phyloP scores from a whole-genome alignment of 2,113 vertebrate species.

The Phaetusa simplex region DNA sequence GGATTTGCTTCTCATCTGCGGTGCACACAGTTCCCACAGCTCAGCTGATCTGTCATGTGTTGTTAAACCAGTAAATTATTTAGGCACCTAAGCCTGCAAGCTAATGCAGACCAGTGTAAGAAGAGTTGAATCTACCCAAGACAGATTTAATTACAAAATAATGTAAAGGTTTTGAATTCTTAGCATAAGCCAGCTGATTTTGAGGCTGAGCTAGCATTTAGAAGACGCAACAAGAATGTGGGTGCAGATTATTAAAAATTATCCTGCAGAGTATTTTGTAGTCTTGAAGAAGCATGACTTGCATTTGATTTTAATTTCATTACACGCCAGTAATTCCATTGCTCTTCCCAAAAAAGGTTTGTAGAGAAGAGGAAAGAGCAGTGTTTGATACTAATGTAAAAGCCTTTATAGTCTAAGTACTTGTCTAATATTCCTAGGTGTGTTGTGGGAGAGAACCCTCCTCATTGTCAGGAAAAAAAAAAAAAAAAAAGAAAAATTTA shows the following conservation, averaged over 20 bases:
- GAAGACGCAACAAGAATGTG: not conserved
- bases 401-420: not conserved
- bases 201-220: not conserved
- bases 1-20: not conserved
- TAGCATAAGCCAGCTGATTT: not conserved
- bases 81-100: not conserved
- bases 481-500: not conserved
- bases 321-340: not conserved
- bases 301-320: not conserved
- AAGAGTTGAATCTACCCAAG: not conserved
- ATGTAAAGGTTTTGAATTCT: not conserved
- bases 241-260: not conserved
- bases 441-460: not conserved
- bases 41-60: not conserved
- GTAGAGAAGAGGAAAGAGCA: not conserved
- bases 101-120: not conserved
- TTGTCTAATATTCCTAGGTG: not conserved
- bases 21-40: not conserved
- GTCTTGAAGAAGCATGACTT: not conserved
- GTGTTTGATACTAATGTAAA: not conserved
- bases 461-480: not conserved
- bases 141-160: not conserved
- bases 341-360: not conserved
- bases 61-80: slow-evolving; percentile 14
- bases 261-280: not conserved